Evolutionary conservation across 2,888 invertebrate genomes (phyloP).

Genomic region (Rhorus exstirpatorius): DNA sequence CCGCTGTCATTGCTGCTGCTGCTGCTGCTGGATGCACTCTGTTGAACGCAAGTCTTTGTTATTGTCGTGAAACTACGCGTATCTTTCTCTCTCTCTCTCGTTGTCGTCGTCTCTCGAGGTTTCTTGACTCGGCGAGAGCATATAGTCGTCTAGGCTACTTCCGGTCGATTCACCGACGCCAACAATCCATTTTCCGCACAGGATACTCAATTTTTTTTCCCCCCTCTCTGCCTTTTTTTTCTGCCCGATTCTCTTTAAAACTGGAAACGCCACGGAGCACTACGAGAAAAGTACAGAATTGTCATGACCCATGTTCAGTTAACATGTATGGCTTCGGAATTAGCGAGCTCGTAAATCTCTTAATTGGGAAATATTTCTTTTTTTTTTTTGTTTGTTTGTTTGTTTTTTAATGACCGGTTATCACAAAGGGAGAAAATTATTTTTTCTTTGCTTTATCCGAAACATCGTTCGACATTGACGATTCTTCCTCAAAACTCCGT

Average conservation of each 20-base stretch:
- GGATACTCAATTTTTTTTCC: slow-evolving; percentile 10
- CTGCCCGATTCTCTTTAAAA: slow-evolving; percentile 4
- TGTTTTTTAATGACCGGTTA: too few species aligned
- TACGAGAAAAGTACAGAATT: background rate
- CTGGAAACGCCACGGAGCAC: background rate
- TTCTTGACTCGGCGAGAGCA: slow-evolving; percentile 46
- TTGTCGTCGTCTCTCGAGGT: background rate
- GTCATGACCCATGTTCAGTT: too few species aligned
- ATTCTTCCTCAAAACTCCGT: too few species aligned
- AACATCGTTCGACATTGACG: too few species aligned
- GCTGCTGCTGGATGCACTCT: slow-evolving; percentile 24
- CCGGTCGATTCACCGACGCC: slow-evolving; percentile 59
- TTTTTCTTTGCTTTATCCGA: too few species aligned
- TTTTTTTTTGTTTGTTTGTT: too few species aligned
- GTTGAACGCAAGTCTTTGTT: slow-evolving; percentile 37
- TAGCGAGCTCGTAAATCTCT: background rate
- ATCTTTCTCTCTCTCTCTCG: slow-evolving; percentile 1
- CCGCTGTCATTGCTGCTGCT: background rate
- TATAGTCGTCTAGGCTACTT: slow-evolving; percentile 55
- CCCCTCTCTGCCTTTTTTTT: background rate
- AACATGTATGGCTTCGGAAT: too few species aligned
- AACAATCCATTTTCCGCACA: slow-evolving; percentile 32
- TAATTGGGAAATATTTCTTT: too few species aligned
- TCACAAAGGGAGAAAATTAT: too few species aligned
- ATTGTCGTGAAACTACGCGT: slow-evolving; percentile 32